Evolutionary conservation across 2,113 vertebrate species (phyloP).

Genomic region (Malurus elegans): DNA sequence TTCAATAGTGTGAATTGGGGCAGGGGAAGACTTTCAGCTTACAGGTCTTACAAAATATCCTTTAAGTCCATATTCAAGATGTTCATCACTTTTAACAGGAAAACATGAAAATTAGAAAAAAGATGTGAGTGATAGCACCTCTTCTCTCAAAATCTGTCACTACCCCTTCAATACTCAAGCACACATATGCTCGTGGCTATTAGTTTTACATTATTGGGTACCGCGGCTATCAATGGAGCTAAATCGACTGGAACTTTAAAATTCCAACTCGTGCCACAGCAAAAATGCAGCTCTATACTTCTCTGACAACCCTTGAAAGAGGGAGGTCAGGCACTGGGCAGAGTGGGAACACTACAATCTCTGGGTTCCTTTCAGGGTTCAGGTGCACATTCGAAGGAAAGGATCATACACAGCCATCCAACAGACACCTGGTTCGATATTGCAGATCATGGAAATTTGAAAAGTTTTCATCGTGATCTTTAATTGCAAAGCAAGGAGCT

Average conservation of each 20-base stretch:
- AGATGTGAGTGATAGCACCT: not conserved
- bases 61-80: not conserved
- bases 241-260: not conserved
- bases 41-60: not conserved
- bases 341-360: not conserved
- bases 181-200: fast-evolving
- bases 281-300: not conserved
- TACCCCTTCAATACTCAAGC: not conserved
- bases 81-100: not conserved
- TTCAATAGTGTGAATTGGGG: not conserved
- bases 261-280: fast-evolving
- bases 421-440: not conserved
- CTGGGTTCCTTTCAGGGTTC: not conserved
- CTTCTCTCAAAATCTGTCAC: not conserved
- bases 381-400: fast-evolving
- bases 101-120: not conserved
- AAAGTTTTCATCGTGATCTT: fast-evolving
- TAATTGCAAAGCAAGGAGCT: not conserved
- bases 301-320: not conserved
- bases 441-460: not conserved
- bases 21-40: not conserved
- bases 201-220: not conserved
- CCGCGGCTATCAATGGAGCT: fast-evolving
- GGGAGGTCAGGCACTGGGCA: fast-evolving
- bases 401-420: too few species aligned